Base-by-base conservation (phyloP, 2,113 vertebrate genomes). In the Etheostoma cragini region DNA sequence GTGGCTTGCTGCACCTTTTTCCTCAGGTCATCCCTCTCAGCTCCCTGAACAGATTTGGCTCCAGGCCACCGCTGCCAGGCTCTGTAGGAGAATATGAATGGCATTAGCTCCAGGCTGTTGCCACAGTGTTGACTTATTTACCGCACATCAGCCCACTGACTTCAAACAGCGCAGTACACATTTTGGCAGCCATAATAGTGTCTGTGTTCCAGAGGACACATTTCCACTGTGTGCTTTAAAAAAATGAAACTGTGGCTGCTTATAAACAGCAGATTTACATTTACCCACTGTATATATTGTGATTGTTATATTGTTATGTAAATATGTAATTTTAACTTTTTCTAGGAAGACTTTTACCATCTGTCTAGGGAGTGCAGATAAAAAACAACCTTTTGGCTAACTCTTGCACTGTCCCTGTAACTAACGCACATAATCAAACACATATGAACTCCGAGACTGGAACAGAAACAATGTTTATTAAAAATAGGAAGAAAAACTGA, bases 71-170 rank as follows among this genome's bases (percentile, higher is more conserved):
- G 14, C 64, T 50, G 78, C 68, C 82, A 26, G 46, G 80, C 83
- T 83, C 67, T 72, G 72, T 53, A 73, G 82, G 74, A 61, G 80
- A 83, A 81, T 80, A 78, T 89, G 82, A 90, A 86, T 86, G 76
- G 78, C 76, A 87, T 85, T 88, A 75, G 87, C 82, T 82, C 67
- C 56, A 5, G 78, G 86, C 91, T 87, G 91, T 90, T 91, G 82
- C 88, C 87, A 91, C 91, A 88, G 87, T 81, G 83, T 89, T 85
- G 69, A 88, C 82, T 90, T 91, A 91, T 92, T 91, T 94, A 92
- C 83, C 87, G 90, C 89, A 88, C 75, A 85, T 91, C 84, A 86
- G 82, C 81, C 83, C 72, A 76, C 78, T 88, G 86, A 82, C 89
- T 89, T 91, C 78, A 91, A 90, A 85, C 82, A 83, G 81, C 21